These are phyloP conservation scores for Drosophila jambulina DNA, from an alignment of 1,140 invertebrate genomes.

Conservation along the genomic window DNA sequence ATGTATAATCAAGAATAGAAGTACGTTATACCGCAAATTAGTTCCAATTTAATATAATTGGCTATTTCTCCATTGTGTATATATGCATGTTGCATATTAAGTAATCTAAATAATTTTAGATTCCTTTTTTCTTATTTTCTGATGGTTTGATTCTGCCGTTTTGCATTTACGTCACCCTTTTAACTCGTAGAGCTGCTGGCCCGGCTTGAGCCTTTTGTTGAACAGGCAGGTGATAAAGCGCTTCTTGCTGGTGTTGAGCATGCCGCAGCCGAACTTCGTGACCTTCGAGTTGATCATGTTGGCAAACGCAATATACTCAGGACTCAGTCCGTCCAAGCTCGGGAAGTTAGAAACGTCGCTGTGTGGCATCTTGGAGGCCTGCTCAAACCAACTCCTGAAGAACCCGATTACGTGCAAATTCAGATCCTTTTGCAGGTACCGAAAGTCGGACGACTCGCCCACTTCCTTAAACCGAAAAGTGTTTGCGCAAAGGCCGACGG, in stretches of 20 bases:
- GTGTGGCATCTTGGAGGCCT: background rate
- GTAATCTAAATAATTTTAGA: background rate
- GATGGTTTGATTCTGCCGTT: background rate
- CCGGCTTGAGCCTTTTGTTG: background rate
- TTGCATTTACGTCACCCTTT: background rate
- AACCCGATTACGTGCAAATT: background rate
- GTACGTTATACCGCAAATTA: too few relatives aligned
- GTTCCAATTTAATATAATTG: background rate
- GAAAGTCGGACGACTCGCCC: constrained; percentile 7
- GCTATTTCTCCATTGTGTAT: background rate
- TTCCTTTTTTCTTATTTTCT: background rate
- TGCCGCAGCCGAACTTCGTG: constrained; percentile 3
- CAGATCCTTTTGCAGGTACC: accelerated
- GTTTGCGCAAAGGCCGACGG: background rate
- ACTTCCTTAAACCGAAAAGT: background rate
- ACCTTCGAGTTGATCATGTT: background rate
- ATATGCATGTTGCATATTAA: too few relatives aligned
- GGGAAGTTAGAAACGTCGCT: background rate
- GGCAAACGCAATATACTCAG: background rate
- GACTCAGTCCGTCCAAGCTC: background rate
- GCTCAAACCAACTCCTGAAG: background rate
- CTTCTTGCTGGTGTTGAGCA: background rate
- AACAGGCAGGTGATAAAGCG: constrained; percentile 9
- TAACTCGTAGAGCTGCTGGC: background rate
- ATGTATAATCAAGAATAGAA: background rate